These are phyloP conservation scores for Oncorhynchus nerka DNA, from an alignment of 2,113 vertebrate genomes.

Conservation along the genomic window DNA sequence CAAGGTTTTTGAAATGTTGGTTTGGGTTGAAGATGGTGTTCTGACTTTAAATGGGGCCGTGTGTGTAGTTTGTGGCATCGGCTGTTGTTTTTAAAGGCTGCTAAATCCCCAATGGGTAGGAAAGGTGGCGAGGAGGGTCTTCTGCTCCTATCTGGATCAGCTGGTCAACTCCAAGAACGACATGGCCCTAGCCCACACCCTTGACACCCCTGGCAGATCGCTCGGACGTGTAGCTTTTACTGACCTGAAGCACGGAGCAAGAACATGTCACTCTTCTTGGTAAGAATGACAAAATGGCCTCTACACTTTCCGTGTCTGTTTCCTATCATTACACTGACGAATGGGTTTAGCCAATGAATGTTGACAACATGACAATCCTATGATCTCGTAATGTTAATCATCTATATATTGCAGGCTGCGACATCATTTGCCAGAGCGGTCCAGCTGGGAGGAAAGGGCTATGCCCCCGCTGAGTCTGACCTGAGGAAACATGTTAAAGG, in stretches of 20 bases:
- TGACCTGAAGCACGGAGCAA: conserved; percentile 73
- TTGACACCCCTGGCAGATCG: conserved; percentile 83
- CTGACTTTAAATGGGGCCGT: background rate
- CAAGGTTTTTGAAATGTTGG: conserved; percentile 47
- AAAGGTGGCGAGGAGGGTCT: conserved; percentile 72
- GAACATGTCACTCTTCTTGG: conserved; percentile 88
- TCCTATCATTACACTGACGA: background rate
- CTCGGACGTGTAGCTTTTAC: conserved; percentile 87
- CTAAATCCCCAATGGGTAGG: conserved; percentile 61
- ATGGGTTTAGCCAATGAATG: no score
- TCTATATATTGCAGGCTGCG: conserved; percentile 50
- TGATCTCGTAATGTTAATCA: background rate
- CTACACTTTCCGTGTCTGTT: background rate
- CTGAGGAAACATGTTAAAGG: conserved; percentile 86
- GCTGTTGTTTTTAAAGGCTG: background rate
- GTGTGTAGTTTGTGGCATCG: background rate
- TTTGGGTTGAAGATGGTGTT: conserved; percentile 5
- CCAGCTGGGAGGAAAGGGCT: conserved; percentile 89
- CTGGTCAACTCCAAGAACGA: conserved; percentile 92
- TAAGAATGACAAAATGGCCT: conserved; percentile 52
- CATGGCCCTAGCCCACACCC: conserved; percentile 80
- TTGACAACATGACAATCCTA: no score
- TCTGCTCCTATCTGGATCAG: conserved; percentile 87
- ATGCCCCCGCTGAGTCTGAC: conserved; percentile 80
- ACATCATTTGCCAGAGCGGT: conserved; percentile 87